phyloP scores from a whole-genome alignment of 2,797 vertebrate genomes.

The Urophycis tenuis region DNA sequence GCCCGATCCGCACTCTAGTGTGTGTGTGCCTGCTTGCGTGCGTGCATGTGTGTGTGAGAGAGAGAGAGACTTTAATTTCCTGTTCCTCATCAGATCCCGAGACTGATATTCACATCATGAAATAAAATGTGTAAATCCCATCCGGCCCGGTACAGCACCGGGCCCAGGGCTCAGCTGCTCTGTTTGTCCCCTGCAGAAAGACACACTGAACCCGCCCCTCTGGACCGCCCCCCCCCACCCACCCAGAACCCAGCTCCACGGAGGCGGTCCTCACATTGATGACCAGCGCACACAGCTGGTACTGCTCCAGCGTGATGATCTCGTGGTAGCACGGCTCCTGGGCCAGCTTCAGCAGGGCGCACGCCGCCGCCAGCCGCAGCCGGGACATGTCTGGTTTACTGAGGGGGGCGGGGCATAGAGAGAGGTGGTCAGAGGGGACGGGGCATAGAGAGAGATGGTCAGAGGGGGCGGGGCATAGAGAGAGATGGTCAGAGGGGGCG shows the following conservation, averaged over 20 bases:
- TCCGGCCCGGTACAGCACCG: neutral
- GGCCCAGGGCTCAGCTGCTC: too few species aligned
- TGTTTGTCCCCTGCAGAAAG: too few species aligned
- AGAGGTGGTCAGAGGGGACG: neutral
- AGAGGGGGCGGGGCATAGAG: neutral
- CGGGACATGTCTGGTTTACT: constrained; percentile 99
- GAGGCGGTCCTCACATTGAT: constrained; percentile 98
- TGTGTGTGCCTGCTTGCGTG: too few species aligned
- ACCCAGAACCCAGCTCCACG: too few species aligned
- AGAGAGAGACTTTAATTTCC: neutral
- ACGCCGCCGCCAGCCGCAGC: constrained; percentile 87
- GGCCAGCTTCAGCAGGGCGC: constrained; percentile 89
- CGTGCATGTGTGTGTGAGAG: neutral
- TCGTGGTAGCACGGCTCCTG: constrained; percentile 98
- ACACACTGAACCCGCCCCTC: too few species aligned
- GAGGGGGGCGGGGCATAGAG: constrained; percentile 8
- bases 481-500: neutral
- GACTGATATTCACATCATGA: neutral
- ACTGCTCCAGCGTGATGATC: constrained; percentile 97
- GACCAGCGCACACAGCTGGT: constrained; percentile 91
- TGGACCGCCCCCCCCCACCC: too few species aligned
- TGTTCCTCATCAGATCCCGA: neutral
- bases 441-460: neutral
- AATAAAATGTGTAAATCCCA: neutral
- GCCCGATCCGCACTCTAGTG: too few species aligned